These are phyloP conservation scores for Dasyprocta punctata DNA, from an alignment of 2,113 vertebrate species.

Conservation along the genomic window DNA sequence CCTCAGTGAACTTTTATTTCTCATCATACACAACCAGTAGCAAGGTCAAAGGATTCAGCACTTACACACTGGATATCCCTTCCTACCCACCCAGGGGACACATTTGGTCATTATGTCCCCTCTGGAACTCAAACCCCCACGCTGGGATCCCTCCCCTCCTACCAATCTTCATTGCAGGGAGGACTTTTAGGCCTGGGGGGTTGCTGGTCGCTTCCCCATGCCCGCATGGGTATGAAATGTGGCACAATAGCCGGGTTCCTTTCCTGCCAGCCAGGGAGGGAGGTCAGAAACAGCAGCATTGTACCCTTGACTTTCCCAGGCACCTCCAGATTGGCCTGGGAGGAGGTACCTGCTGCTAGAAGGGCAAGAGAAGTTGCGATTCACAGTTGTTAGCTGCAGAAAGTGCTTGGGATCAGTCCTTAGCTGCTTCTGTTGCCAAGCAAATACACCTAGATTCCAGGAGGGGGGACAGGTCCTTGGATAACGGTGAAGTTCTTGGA, in stretches of 20 bases:
- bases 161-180: slow-evolving; percentile 2
- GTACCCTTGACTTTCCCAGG: not conserved
- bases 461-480: not conserved
- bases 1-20: slow-evolving; percentile 76
- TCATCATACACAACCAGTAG: slow-evolving; percentile 54
- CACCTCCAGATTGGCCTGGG: not conserved
- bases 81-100: slow-evolving; percentile 27
- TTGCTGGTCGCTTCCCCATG: not conserved
- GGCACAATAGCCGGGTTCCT: slow-evolving; percentile 10
- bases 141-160: not conserved
- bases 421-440: slow-evolving; percentile 38
- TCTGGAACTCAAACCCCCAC: slow-evolving; percentile 4
- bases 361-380: slow-evolving; percentile 37
- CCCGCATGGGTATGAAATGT: slow-evolving; percentile 57
- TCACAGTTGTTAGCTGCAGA: slow-evolving; percentile 78
- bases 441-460: slow-evolving; percentile 13
- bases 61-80: slow-evolving; percentile 63
- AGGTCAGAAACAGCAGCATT: slow-evolving; percentile 31
- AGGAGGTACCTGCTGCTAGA: not conserved
- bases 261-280: not conserved
- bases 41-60: slow-evolving; percentile 67
- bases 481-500: not conserved
- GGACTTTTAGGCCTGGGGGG: not conserved
- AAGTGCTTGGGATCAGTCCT: slow-evolving; percentile 65
- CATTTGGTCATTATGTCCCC: not conserved